Evolutionary conservation across 2,113 vertebrate genomes (phyloP), one percentile per base, ranked within the genome.

Genomic region (Hemiscyllium ocellatum): DNA sequence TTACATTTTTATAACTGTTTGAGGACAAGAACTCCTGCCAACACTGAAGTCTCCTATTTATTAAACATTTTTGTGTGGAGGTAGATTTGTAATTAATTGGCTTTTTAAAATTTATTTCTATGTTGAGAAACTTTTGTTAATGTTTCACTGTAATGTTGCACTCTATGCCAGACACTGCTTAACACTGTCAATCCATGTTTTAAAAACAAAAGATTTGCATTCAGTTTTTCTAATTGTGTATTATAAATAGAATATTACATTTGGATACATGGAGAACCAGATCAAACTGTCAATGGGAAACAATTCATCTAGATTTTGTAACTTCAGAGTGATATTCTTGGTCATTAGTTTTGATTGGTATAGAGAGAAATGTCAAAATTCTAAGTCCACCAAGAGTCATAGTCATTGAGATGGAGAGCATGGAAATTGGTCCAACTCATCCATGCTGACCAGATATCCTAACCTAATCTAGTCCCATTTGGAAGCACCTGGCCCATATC

Each of bases 11-110:
- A 83, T 20, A 83, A 42, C 78, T 83, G 37, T 42, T 42, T 42
- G 78, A 42, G 78, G 37, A 83, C 37, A 37, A 42, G n/a, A 83
- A 42, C n/a, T 42, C 26, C 86, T 89, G 47, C 42, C 42, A 56
- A 24, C 52, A 89, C 50, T 89, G 47, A 89, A 89, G 86, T 50
- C 86, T 89, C 50, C 52, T 89, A 47, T 89, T 89, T 89, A 87
- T 89, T 89, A 89, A 52, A 52, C 50, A 86, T 5, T 83, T 42
- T 85, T 42, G n/a, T 42, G 17, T 42, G n/a, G 37, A 83, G 42
- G 22, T 56, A 89, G 47, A 52, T 89, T 89, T 24, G 26, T 89
- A 24, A 89, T 56, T 89, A 24, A 89, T 56, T 85, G 37, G 26
- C 80, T 47, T 22, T 87, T 52, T 47, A 20, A 50, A 52, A 6